Evolutionary conservation across 2,888 invertebrate species (phyloP).

Genomic region (Fragum sueziense): DNA sequence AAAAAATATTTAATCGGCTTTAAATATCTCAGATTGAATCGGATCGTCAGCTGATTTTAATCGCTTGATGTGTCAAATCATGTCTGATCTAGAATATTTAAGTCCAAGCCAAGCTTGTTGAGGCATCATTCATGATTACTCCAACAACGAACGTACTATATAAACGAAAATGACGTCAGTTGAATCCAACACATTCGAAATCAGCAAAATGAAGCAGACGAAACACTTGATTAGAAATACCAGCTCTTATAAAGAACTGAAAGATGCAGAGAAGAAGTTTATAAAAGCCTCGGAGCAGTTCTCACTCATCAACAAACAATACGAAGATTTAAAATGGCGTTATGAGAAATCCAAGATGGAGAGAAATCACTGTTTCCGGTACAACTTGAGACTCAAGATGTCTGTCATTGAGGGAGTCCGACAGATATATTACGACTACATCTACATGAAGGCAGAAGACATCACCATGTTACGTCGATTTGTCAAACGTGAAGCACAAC

Average conservation of each 20-base stretch:
- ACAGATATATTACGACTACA: conserved; percentile 16
- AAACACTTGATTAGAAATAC: background rate
- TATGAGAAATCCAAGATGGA: conserved; percentile 14
- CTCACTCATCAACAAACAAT: conserved; percentile 16
- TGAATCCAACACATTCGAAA: background rate
- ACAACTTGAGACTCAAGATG: conserved; percentile 16
- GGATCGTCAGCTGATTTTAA: conserved; percentile 2
- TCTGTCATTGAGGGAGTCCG: conserved; percentile 10
- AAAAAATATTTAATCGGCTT: background rate
- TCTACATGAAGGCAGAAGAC: conserved; percentile 17
- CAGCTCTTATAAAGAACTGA: background rate
- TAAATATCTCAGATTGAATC: background rate
- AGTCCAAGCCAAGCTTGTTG: background rate
- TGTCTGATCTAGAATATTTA: background rate
- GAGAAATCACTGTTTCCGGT: background rate
- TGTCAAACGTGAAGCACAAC: conserved; percentile 3
- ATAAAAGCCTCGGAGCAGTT: conserved; percentile 8
- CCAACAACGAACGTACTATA: background rate
- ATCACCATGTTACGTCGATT: conserved; percentile 9
- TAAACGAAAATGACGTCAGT: background rate
- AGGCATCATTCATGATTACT: background rate
- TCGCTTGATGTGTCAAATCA: conserved; percentile 3
- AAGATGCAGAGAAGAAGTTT: conserved; percentile 17
- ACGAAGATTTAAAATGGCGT: conserved; percentile 16
- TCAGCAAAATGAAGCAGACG: conserved; percentile 1